Evolutionary conservation across 37 sponge, comb jelly and placozoan species (phyloP).

Genomic region (Dysidea cf. avara): DNA sequence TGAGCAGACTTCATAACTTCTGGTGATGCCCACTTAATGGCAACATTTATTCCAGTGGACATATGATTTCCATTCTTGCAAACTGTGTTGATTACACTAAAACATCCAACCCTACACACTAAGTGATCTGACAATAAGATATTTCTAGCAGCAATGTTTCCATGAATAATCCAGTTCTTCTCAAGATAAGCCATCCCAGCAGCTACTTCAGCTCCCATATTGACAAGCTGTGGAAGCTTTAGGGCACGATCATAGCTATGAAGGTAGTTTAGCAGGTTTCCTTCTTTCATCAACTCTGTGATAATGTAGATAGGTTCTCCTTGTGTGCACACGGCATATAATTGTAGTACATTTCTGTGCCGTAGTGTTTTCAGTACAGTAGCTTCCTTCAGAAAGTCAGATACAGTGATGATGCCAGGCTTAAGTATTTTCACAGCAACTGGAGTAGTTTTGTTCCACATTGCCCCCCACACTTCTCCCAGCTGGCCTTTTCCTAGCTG

Average conservation of each 20-base stretch:
- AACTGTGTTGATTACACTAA: constrained; percentile 88
- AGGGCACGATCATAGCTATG: constrained; percentile 79
- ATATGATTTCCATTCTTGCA: constrained; percentile 79
- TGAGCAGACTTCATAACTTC: no score
- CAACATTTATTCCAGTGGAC: constrained; percentile 86
- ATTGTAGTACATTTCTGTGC: constrained; percentile 93
- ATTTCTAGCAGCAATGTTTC: constrained; percentile 96
- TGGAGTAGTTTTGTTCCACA: constrained; percentile 89
- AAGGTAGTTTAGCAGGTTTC: constrained; percentile 91
- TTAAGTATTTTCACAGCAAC: constrained; percentile 99
- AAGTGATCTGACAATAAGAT: constrained; percentile 83
- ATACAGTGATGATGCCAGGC: constrained; percentile 90
- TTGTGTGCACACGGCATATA: no score
- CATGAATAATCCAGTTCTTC: constrained; percentile 90
- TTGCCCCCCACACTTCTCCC: constrained; percentile 94
- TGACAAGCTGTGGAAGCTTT: constrained; percentile 85
- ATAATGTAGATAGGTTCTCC: constrained; percentile 98
- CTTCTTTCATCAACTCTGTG: constrained; percentile 95
- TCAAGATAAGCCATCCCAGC: constrained; percentile 96
- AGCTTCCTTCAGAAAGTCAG: constrained; percentile 95
- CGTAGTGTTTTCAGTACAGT: constrained; percentile 92
- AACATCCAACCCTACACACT: constrained; percentile 87
- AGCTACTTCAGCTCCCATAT: constrained; percentile 93
- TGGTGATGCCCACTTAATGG: constrained; percentile 98
- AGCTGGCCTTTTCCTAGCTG: constrained; percentile 90